phyloP scores from a whole-genome alignment of 2,113 vertebrate species.

The Spea bombifrons region DNA sequence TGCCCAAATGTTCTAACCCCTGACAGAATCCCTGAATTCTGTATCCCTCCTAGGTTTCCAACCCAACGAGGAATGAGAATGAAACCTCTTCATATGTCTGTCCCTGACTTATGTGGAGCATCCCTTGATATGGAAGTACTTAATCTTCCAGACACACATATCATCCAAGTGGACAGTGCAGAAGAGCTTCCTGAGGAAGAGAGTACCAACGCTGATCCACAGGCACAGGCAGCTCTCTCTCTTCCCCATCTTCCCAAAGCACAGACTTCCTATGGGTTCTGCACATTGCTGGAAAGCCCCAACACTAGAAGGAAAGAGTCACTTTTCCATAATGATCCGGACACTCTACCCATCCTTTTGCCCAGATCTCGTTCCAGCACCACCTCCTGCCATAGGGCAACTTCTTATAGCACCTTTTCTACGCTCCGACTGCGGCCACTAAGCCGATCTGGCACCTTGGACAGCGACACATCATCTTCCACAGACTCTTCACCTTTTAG shows the following conservation, averaged over 20 bases:
- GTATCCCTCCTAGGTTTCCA: constrained; percentile 65
- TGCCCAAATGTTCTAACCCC: constrained; percentile 69
- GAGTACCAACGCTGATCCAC: constrained; percentile 80
- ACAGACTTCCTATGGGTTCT: constrained; percentile 81
- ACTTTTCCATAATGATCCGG: constrained; percentile 75
- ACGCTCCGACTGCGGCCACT: constrained; percentile 51
- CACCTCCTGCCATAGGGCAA: constrained; percentile 54
- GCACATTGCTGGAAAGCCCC: constrained; percentile 83
- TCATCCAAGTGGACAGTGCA: constrained; percentile 84
- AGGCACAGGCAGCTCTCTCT: constrained; percentile 82
- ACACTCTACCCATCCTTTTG: constrained; percentile 55
- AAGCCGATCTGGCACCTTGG: constrained; percentile 66
- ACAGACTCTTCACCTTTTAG: constrained; percentile 78
- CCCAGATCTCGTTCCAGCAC: constrained; percentile 70
- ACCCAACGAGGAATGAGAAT: neutral
- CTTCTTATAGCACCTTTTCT: constrained; percentile 68
- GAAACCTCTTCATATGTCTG: constrained; percentile 43
- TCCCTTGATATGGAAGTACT: constrained; percentile 11
- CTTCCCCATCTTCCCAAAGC: constrained; percentile 80
- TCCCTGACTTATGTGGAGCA: constrained; percentile 32
- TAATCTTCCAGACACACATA: constrained; percentile 56
- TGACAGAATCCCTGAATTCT: constrained; percentile 68
- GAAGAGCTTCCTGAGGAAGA: constrained; percentile 74
- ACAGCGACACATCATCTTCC: constrained; percentile 80
- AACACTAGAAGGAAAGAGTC: constrained; percentile 87